Conservation (phyloP, 1,140 invertebrate species). For the Mycetomoellerius zeteki region DNA sequence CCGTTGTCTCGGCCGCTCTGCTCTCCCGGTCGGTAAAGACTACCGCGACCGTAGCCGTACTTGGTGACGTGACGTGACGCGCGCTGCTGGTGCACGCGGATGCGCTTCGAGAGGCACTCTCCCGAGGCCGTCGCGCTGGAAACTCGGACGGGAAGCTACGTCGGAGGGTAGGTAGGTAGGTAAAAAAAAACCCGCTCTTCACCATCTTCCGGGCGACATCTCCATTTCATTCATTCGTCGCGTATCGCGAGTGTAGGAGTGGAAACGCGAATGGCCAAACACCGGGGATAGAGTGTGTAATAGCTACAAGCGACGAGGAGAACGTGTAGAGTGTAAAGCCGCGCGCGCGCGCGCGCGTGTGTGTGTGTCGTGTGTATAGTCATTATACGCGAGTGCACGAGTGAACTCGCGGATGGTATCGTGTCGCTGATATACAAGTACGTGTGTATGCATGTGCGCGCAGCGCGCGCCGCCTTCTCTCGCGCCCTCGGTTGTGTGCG, state of each 20-base stretch:
- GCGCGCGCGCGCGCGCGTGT: too few relatives aligned
- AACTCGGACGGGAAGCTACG: background rate
- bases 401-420: constrained; percentile 18
- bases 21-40: constrained; percentile 55
- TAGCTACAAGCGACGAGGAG: background rate
- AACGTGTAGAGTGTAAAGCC: background rate
- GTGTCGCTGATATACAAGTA: too few relatives aligned
- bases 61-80: constrained; percentile 37
- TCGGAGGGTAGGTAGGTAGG: constrained; percentile 7
- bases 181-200: background rate
- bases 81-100: constrained; percentile 22
- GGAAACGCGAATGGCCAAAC: background rate
- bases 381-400: constrained; percentile 29
- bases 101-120: background rate
- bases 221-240: constrained; percentile 24
- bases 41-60: background rate
- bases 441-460: constrained; percentile 39
- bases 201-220: too few relatives aligned
- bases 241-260: constrained; percentile 31
- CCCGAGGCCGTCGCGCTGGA: background rate
- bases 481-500: constrained; percentile 31
- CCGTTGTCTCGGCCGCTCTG: constrained; percentile 10
- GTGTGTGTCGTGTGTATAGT: background rate
- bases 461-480: constrained; percentile 25
- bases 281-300: background rate